Base-by-base conservation (phyloP, 1,140 invertebrate genomes). In the Drosophila eugracilis region DNA sequence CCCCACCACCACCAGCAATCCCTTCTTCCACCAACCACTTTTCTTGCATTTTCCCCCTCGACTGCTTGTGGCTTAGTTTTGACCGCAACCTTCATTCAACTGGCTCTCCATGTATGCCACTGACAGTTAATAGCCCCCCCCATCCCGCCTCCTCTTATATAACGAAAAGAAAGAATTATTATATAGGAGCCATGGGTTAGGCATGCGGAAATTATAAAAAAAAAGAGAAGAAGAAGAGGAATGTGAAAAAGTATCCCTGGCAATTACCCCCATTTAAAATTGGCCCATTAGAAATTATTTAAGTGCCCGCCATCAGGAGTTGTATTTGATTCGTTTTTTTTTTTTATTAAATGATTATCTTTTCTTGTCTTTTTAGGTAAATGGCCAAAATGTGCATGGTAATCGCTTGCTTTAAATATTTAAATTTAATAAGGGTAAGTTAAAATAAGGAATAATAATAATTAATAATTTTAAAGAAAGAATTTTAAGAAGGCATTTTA, bases 191-290 rank as follows among this genome's bases (percentile, higher is more conserved):
- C n/a, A 49, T 39, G 15, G 24, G 24, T 17, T 45, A 60, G 55
- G n/a, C 60, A 67, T 55, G 39, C 24, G 45, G 55, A 41, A 53
- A 71, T 52, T 39, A 59, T 47, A 36, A 55, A 58, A 58, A 57
- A 57, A 49, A 53, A 58, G n/a, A n/a, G n/a, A n/a, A n/a, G n/a
- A n/a, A n/a, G n/a, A n/a, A n/a, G n/a, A n/a, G n/a, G n/a, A n/a
- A n/a, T n/a, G 30, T 12, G 30, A 32, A 37, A 15, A 39, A 39
- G 15, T 45, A 73, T 74, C 62, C 49, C 26, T 52, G 36, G 49
- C 76, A 85, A 84, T 84, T 85, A 85, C 72, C 67, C 60, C 60
- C 76, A 72, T 85, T 75, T n/a, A n/a, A 48, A 65, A 63, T 73
- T 66, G 71, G 44, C 44, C 60, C 32, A 72, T 73, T 73, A 62